Evolutionary conservation across 2,113 vertebrate species (phyloP), one percentile per base, ranked within the genome.

Genomic region (Muscicapa adusta): DNA sequence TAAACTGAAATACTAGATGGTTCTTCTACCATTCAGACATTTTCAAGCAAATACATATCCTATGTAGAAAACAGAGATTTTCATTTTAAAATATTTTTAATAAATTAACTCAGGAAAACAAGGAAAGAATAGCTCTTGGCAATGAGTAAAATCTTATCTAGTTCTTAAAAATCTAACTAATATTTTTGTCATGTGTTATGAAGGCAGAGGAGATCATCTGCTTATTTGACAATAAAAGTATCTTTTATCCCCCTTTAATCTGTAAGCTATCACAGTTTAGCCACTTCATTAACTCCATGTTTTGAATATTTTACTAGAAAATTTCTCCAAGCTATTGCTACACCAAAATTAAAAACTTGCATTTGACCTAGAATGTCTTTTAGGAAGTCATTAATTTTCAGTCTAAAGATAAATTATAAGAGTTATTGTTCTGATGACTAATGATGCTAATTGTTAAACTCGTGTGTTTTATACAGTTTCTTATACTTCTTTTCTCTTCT

Each of bases 321-420:
- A 76, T 89, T 91, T 89, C 71, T 91, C 45, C 33, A 22, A 89
- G 58, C 53, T 72, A 87, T 85, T 89, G 5, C 38, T 66, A 24
- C 58, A 62, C 36, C 53, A 89, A 94, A 93, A 85, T 85, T 63
- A 79, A 94, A 85, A 92, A 29, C 43, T 79, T 50, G 40, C 29
- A 33, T 50, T 93, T 96, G 70, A 87, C 57, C 70, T 66, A 76
- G 28, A 82, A 63, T n/a, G 25, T 42, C 73, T 85, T 92, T 89
- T 82, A 79, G 50, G 65, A 94, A 82, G 57, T 73, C 22, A 92
- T 96, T 92, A 87, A 79, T 91, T 82, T 94, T 87, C 29, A 75
- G 18, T 73, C 68, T 20, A 50, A 92, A 94, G 80, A 92, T 19
- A 92, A 92, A 87, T 78, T 18, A 65, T 62, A 18, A 31, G 48